Percentiles rank a stretch among this genome's conserved stretches.
These are phyloP conservation scores for Rhinoptilus africanus DNA, from an alignment of 2,113 vertebrate species.

Conservation along the genomic window DNA sequence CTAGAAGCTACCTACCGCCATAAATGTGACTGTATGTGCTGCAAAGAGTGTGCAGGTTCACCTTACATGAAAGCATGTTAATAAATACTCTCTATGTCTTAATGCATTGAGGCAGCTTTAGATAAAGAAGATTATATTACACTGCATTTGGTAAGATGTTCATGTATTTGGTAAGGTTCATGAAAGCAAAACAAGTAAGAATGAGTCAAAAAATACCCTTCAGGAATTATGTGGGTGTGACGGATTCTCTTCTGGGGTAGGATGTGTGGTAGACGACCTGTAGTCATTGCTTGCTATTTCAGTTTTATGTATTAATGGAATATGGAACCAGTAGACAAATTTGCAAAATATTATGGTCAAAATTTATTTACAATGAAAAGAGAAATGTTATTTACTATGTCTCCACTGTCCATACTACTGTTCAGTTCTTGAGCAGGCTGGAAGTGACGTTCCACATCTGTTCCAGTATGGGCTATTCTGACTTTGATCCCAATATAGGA, in stretches of 20 bases:
- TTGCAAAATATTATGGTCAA: neutral
- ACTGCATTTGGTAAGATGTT: neutral
- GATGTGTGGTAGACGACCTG: fast-evolving
- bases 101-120: neutral
- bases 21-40: neutral
- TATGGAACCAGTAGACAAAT: fast-evolving
- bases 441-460: fast-evolving
- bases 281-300: neutral
- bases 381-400: neutral
- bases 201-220: neutral
- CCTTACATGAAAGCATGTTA: neutral
- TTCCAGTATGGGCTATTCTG: neutral
- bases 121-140: neutral
- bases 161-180: no score
- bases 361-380: neutral
- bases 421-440: neutral
- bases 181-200: neutral
- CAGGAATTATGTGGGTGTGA: neutral
- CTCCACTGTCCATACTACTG: fast-evolving
- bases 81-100: neutral
- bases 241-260: neutral
- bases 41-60: neutral
- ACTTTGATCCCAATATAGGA: neutral
- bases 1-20: neutral
- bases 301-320: neutral